Base-by-base conservation (phyloP, 2,888 invertebrate species). In the Congeria kusceri region DNA sequence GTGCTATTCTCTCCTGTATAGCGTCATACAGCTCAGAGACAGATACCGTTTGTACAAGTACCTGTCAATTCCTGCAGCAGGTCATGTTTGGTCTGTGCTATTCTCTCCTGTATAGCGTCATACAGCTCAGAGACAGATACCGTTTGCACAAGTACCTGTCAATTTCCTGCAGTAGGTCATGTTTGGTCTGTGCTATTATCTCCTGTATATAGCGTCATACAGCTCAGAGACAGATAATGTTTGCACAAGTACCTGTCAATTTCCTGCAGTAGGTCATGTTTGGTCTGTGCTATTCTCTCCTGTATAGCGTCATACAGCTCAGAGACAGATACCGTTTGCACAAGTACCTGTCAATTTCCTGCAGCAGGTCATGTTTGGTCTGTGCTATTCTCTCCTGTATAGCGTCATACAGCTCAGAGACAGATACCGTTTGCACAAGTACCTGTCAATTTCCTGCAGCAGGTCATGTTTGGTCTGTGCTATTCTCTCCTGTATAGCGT, bases 141-240 rank as follows among this genome's bases (percentile, higher is more conserved):
- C 1, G 9, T 39, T 11, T 3, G 15, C 11, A 15, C 20, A 23
- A 25, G 25, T 95, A 96, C 93, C 95, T 94, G 87, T 96, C 96
- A 11, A 96, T 95, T 89, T 96, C 96, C 90, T 95, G 94, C 7
- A 96, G 94, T 89, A 96, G 95, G 15, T 95, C 94, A 1, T 95
- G 95, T 86, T 96, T 96, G 0, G 95, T 96, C 90, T 96, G 95
- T 23, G 95, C 95, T 83, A 96, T 95, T 3, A 95, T 95, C 82
- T 96, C 96, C 86, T 95, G 95, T n/a, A n/a, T 92, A 95, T 94
- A 15, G 95, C 95, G 85, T 96, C 95, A 87, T 96, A 96, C 83
- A 96, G 95, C 7, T 95, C 94, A 89, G 95, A 95, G 67, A 96
- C 95, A 1, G 39, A 15, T 39, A 11, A 39, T 3, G 9, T 39